Evolutionary conservation across 2,113 vertebrate species (phyloP).

Genomic region (Perccottus glenii): DNA sequence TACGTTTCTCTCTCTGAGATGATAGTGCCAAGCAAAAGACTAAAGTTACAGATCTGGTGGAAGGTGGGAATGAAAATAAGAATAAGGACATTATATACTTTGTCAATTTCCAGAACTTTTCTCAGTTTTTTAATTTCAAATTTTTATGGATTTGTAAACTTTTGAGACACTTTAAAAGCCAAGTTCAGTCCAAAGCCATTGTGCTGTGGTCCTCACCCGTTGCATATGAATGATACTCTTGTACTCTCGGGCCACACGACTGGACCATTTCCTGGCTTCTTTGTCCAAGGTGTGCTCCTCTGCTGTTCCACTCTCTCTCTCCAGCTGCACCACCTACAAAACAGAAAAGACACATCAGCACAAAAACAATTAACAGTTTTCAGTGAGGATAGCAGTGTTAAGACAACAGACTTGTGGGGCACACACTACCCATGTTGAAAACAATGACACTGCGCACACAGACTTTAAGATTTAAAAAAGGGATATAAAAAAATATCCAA

Average conservation of each 20-base stretch:
- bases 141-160: not conserved
- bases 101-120: too few relatives aligned
- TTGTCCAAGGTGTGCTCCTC: constrained; percentile 97
- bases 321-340: constrained; percentile 83
- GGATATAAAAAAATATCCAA: too few relatives aligned
- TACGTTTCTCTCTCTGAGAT: too few relatives aligned
- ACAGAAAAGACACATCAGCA: not conserved
- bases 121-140: too few relatives aligned
- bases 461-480: too few relatives aligned
- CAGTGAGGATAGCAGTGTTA: not conserved
- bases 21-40: too few relatives aligned
- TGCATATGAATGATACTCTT: constrained; percentile 91
- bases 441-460: too few relatives aligned
- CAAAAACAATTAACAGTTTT: not conserved
- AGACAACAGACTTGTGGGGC: too few relatives aligned
- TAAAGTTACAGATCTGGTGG: too few relatives aligned
- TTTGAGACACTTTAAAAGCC: not conserved
- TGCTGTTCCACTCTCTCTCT: constrained; percentile 87
- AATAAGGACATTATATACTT: too few relatives aligned
- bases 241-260: constrained; percentile 91
- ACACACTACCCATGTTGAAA: too few relatives aligned
- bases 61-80: too few relatives aligned
- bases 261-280: constrained; percentile 95
- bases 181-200: not conserved
- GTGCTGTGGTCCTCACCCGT: constrained; percentile 74